phyloP scores from a whole-genome alignment of 2,797 vertebrate genomes.

The Sebastes matsubarae region DNA sequence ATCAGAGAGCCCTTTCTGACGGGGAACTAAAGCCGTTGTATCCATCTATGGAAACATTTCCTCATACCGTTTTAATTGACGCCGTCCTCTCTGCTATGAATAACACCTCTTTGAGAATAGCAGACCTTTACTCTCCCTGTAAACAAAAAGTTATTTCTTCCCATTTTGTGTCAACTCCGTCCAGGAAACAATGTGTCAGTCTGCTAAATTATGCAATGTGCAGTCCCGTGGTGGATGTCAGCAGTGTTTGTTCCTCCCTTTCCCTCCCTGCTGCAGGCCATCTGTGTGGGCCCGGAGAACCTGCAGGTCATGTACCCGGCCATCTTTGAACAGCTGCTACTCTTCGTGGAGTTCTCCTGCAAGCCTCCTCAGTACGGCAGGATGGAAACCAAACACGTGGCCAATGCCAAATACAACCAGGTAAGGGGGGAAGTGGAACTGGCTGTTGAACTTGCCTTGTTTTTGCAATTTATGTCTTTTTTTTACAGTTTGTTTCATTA shows the following conservation, averaged over 20 bases:
- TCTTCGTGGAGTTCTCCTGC: constrained; percentile 98
- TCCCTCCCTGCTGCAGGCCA: constrained; percentile 86
- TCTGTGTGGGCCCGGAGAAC: constrained; percentile 95
- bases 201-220: constrained; percentile 57
- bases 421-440: constrained; percentile 65
- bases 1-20: too few relatives aligned
- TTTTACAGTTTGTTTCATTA: constrained; percentile 7
- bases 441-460: neutral
- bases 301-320: constrained; percentile 99
- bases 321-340: constrained; percentile 96
- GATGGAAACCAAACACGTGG: constrained; percentile 98
- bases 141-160: neutral
- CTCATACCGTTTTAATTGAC: neutral
- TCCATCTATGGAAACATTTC: too few relatives aligned
- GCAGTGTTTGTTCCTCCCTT: constrained; percentile 70
- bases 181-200: constrained; percentile 46
- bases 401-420: constrained; percentile 99
- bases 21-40: too few relatives aligned
- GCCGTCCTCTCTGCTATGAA: neutral
- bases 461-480: constrained; percentile 12
- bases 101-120: neutral
- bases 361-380: constrained; percentile 98
- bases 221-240: constrained; percentile 62
- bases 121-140: neutral
- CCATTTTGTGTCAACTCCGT: constrained; percentile 12